Evolutionary conservation across 2,113 vertebrate species (phyloP).

Genomic region (Aegithalos caudatus): DNA sequence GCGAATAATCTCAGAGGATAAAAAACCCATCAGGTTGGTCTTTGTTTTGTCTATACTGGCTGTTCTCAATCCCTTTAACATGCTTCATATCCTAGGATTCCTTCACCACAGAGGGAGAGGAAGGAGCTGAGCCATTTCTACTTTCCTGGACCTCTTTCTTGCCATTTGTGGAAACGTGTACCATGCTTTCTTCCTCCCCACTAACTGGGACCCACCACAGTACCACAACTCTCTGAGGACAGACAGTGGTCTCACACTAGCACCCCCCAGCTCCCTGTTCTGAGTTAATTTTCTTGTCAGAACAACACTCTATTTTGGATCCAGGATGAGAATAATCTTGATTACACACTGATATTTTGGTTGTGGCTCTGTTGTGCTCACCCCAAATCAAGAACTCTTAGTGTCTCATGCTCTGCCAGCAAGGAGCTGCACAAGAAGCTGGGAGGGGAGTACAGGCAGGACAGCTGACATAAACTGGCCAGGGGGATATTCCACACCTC

Average conservation of each 20-base stretch:
- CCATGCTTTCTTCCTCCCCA: neutral
- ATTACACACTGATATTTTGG: neutral
- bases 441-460: neutral
- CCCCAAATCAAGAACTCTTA: neutral
- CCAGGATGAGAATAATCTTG: neutral
- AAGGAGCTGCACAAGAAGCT: neutral
- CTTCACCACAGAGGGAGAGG: neutral
- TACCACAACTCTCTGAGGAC: neutral
- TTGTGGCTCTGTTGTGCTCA: neutral
- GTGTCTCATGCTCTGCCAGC: neutral
- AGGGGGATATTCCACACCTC: neutral
- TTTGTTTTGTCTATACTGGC: neutral
- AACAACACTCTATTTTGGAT: neutral
- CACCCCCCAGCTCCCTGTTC: neutral
- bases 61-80: neutral
- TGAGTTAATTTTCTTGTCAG: neutral
- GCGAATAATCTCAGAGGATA: neutral
- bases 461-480: neutral
- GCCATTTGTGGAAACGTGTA: neutral
- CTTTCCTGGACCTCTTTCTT: neutral
- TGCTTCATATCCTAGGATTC: neutral
- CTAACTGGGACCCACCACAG: neutral
- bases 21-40: neutral
- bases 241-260: neutral
- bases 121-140: neutral